phyloP scores from a whole-genome alignment of 2,888 invertebrate species.

The Leuctra nigra region DNA sequence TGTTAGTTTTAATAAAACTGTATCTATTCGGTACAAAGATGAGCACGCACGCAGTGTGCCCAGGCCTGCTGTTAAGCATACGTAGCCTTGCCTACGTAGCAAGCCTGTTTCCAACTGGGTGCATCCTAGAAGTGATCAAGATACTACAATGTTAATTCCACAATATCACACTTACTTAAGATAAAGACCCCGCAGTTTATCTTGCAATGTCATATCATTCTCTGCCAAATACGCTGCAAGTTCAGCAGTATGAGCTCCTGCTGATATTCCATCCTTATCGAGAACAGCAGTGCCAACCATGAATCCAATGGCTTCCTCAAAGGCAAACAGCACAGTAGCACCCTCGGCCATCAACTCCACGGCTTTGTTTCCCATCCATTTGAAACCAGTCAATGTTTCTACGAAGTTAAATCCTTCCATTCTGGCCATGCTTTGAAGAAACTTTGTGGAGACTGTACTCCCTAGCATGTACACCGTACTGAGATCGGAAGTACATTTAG shows the following conservation, averaged over 20 bases:
- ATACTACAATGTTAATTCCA: no score
- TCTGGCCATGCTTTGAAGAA: constrained; percentile 72
- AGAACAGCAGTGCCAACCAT: constrained; percentile 86
- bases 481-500: constrained; percentile 38
- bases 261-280: constrained; percentile 95
- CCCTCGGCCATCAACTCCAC: constrained; percentile 62
- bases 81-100: no score
- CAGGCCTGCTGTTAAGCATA: no score
- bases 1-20: no score
- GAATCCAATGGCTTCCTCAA: constrained; percentile 97
- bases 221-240: constrained; percentile 62
- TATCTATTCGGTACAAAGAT: no score
- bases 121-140: no score
- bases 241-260: constrained; percentile 73
- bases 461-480: constrained; percentile 70
- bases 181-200: constrained; percentile 68
- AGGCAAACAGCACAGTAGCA: constrained; percentile 83
- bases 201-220: constrained; percentile 41
- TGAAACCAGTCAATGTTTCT: constrained; percentile 97
- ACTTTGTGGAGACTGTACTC: constrained; percentile 95
- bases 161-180: constrained; percentile 48
- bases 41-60: no score
- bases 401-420: constrained; percentile 67
- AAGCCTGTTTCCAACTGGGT: neutral
- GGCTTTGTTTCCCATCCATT: constrained; percentile 96